phyloP scores from a whole-genome alignment of 2,113 vertebrate species.

The Sturnira hondurensis region DNA sequence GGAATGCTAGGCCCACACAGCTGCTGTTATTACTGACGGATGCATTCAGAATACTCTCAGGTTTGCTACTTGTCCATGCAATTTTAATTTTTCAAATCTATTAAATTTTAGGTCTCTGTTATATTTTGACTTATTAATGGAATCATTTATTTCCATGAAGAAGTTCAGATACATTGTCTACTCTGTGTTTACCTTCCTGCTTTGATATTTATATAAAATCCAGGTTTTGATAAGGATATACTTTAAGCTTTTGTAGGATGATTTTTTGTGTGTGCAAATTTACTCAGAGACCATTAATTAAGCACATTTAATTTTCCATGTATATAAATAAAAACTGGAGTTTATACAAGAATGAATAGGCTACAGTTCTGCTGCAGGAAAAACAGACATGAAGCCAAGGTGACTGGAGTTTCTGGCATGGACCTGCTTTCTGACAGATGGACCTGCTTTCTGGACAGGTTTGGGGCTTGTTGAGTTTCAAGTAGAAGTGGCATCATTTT shows the following conservation, averaged over 20 bases:
- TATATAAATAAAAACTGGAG: not conserved
- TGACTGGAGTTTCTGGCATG: not conserved
- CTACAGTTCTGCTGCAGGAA: not conserved
- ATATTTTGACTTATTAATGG: not conserved
- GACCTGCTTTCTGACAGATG: not conserved
- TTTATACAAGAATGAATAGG: not conserved
- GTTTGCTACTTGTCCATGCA: not conserved
- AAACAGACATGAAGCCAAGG: not conserved
- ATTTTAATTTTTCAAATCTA: not conserved
- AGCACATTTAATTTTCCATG: not conserved
- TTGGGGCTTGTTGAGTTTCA: not conserved
- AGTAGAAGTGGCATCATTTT: conserved; percentile 53
- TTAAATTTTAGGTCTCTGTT: not conserved
- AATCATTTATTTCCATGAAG: not conserved
- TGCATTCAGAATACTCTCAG: not conserved
- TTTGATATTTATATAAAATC: not conserved
- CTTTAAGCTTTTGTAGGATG: not conserved
- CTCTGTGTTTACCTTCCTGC: not conserved
- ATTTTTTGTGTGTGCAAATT: not conserved
- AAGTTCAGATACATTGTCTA: not conserved
- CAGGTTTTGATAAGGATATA: not conserved
- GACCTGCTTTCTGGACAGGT: not conserved
- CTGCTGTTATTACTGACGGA: not conserved
- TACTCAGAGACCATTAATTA: not conserved
- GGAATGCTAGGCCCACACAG: not conserved